phyloP scores from a whole-genome alignment of 2,113 vertebrate genomes.

The Hydrolagus affinis region DNA sequence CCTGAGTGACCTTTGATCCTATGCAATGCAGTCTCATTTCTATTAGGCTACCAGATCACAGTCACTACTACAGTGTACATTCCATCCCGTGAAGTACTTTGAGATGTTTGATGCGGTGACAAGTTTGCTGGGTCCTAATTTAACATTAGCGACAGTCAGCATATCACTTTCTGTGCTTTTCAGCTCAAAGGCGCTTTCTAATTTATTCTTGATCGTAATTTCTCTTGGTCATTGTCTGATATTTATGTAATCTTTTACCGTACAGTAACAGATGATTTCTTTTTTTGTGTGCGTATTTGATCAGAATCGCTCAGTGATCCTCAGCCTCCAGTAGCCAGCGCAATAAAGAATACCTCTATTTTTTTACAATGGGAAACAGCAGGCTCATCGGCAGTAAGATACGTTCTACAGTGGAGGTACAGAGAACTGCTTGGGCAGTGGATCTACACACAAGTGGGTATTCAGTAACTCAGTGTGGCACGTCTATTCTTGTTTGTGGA shows the following conservation, averaged over 20 bases:
- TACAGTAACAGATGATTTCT: neutral
- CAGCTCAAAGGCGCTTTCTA: too few species aligned
- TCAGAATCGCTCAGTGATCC: neutral
- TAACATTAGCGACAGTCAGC: too few species aligned
- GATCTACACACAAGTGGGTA: slow-evolving; percentile 35
- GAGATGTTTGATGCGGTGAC: too few species aligned
- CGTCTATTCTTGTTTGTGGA: slow-evolving; percentile 26
- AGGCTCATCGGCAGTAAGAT: slow-evolving; percentile 25
- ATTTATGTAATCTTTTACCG: neutral
- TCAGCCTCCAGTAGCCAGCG: neutral
- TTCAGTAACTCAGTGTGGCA: neutral
- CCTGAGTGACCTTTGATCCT: too few species aligned
- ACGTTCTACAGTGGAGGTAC: slow-evolving; percentile 34
- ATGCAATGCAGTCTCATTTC: too few species aligned
- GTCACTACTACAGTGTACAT: too few species aligned
- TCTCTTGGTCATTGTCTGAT: too few species aligned
- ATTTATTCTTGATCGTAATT: too few species aligned
- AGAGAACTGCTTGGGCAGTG: slow-evolving; percentile 33
- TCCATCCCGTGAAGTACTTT: too few species aligned
- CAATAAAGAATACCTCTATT: slow-evolving; percentile 30
- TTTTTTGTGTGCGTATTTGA: slow-evolving; percentile 1
- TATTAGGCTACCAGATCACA: too few species aligned
- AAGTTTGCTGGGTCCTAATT: too few species aligned
- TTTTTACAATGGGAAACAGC: slow-evolving; percentile 19
- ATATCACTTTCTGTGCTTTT: too few species aligned